Evolutionary conservation across 2,888 invertebrate genomes (phyloP).

Genomic region (Crossocerus cetratus): DNA sequence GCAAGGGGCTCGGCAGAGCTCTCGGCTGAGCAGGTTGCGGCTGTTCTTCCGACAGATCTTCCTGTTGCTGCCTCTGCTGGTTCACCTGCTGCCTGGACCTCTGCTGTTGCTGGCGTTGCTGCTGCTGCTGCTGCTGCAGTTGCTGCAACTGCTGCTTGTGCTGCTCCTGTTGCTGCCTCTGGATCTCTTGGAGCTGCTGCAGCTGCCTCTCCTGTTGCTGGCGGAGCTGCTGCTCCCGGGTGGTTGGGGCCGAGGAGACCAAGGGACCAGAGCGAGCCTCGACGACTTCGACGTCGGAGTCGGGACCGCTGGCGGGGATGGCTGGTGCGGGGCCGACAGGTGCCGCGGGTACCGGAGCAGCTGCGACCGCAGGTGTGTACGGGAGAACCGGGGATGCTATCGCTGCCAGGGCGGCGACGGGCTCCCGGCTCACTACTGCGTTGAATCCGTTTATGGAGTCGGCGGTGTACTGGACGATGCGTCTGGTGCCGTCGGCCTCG

Average conservation of each 20-base stretch:
- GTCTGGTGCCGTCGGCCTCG: conserved; percentile 70
- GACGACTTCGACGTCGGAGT: conserved; percentile 73
- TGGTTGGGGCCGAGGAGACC: conserved; percentile 13
- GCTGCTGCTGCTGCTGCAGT: conserved; percentile 76
- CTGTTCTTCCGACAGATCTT: conserved; percentile 20
- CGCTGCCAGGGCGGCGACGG: conserved; percentile 65
- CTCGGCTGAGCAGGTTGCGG: conserved; percentile 31
- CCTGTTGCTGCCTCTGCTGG: conserved; percentile 23
- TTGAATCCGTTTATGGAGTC: conserved; percentile 72
- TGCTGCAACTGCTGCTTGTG: conserved; percentile 62
- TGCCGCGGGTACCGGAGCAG: conserved; percentile 38
- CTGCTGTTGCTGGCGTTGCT: conserved; percentile 74
- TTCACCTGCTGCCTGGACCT: conserved; percentile 9
- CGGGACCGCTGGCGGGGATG: conserved; percentile 68
- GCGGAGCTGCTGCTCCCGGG: conserved; percentile 44
- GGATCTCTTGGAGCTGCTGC: conserved; percentile 39
- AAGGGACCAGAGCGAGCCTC: conserved; percentile 68
- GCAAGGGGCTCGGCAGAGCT: conserved; percentile 53
- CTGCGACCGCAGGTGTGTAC: conserved; percentile 70
- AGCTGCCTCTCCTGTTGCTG: conserved; percentile 48
- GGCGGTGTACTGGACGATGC: conserved; percentile 71
- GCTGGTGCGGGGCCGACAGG: conserved; percentile 51
- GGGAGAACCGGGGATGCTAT: conserved; percentile 70
- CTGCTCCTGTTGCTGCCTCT: conserved; percentile 70
- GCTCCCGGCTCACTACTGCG: conserved; percentile 74